Evolutionary conservation across 2,113 vertebrate genomes (phyloP).

Genomic region (Clarias batrachus): DNA sequence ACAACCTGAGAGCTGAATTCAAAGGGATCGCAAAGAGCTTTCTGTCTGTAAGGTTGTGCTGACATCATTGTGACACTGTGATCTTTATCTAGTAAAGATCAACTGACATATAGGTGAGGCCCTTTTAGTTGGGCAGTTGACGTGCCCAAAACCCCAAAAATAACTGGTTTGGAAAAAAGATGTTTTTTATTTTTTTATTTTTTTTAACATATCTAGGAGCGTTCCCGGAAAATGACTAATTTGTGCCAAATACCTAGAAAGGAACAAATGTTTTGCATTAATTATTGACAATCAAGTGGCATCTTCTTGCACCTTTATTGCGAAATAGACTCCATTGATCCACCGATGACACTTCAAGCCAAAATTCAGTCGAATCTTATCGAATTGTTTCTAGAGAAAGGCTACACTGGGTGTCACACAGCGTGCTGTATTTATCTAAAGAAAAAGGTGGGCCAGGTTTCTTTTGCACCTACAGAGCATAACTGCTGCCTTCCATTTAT

Average conservation of each 20-base stretch:
- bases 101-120: neutral
- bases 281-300: conserved; percentile 1
- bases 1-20: neutral
- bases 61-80: neutral
- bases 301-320: neutral
- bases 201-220: neutral
- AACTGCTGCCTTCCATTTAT: neutral
- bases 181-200: neutral
- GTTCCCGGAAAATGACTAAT: neutral
- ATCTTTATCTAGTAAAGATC: neutral
- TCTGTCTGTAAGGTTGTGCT: neutral
- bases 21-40: neutral
- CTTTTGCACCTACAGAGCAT: neutral
- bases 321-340: neutral
- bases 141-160: neutral
- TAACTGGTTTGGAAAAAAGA: neutral
- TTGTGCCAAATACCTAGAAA: neutral
- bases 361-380: neutral
- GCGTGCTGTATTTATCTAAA: neutral
- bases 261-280: neutral
- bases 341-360: neutral
- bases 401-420: conserved; percentile 7
- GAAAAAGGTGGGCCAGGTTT: neutral
- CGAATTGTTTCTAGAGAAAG: neutral
- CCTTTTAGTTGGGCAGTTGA: neutral